These are phyloP conservation scores for Calliopsis andreniformis DNA, from an alignment of 1,140 invertebrate genomes.

Conservation along the genomic window DNA sequence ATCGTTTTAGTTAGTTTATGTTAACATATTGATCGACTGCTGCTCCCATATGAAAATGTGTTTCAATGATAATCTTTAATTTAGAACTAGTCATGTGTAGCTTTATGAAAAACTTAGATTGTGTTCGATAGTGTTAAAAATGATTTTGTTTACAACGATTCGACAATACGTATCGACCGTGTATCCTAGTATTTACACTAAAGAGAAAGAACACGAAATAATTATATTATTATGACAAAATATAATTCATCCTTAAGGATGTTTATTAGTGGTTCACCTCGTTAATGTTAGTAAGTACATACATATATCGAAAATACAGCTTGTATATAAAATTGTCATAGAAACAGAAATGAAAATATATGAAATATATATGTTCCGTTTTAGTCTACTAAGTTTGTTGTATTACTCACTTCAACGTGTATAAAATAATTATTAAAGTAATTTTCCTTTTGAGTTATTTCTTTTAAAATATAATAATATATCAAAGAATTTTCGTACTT, in stretches of 20 bases:
- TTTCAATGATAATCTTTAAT: slow-evolving; percentile 23
- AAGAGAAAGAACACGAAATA: neutral
- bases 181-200: slow-evolving; percentile 7
- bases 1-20: neutral
- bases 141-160: neutral
- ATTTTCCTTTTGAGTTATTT: no score
- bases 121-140: slow-evolving; percentile 22
- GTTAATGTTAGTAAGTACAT: neutral
- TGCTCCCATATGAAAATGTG: slow-evolving; percentile 11
- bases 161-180: neutral
- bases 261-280: neutral
- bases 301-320: slow-evolving; percentile 7
- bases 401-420: neutral
- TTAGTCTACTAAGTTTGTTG: neutral
- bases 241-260: slow-evolving; percentile 12
- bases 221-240: neutral
- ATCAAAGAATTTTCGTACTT: no score
- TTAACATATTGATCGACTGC: neutral
- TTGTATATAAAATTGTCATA: slow-evolving; percentile 45
- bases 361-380: slow-evolving; percentile 9
- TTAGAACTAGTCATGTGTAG: slow-evolving; percentile 72
- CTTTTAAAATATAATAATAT: no score
- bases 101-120: slow-evolving; percentile 56
- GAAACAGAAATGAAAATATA: slow-evolving; percentile 26
- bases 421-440: no score